These are phyloP conservation scores for Axinella damicornis DNA, from an alignment of 37 sponge, comb jelly and placozoan species.

Conservation along the genomic window DNA sequence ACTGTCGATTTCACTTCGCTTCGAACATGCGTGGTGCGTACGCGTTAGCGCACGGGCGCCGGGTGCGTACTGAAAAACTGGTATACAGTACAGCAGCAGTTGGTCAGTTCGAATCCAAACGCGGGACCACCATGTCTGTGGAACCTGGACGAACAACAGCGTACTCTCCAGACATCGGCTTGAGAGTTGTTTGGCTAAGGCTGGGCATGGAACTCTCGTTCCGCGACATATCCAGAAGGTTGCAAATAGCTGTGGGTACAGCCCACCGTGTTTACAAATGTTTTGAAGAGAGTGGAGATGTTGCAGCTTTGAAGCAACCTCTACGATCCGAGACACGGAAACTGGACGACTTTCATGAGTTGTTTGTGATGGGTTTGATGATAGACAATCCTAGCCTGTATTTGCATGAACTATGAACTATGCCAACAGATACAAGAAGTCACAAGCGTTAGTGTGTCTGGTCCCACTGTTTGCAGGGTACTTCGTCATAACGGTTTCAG, in stretches of 20 bases:
- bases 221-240: background rate
- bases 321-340: background rate
- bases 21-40: conserved; percentile 8
- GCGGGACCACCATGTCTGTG: conserved; percentile 15
- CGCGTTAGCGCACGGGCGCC: background rate
- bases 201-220: conserved; percentile 35
- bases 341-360: conserved; percentile 46
- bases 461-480: conserved; percentile 32
- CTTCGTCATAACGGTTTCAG: conserved; percentile 29
- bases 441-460: conserved; percentile 9
- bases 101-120: too few relatives aligned
- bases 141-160: conserved; percentile 31
- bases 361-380: conserved; percentile 24
- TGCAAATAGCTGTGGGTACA: conserved; percentile 41
- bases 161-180: conserved; percentile 38
- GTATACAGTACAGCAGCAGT: too few relatives aligned
- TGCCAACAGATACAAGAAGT: conserved; percentile 2
- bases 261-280: conserved; percentile 18
- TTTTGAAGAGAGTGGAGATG: conserved; percentile 28
- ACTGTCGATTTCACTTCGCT: conserved; percentile 23
- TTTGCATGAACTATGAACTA: background rate
- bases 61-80: too few relatives aligned
- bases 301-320: background rate
- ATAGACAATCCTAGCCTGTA: conserved; percentile 38
- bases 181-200: conserved; percentile 47